Evolutionary conservation across 2,113 vertebrate genomes (phyloP).

Genomic region (Vidua macroura): DNA sequence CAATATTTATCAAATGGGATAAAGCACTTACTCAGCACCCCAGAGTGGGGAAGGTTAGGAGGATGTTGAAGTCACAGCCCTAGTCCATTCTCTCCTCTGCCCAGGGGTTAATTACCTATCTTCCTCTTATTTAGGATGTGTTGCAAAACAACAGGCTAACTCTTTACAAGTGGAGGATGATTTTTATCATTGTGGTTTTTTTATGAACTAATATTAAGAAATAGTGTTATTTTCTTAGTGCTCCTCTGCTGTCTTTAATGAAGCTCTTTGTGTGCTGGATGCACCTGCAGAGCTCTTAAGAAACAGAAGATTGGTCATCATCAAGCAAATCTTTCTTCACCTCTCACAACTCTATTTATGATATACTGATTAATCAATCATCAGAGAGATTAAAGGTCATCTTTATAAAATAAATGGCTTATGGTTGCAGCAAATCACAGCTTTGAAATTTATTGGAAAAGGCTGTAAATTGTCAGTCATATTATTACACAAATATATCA

Average conservation of each 20-base stretch:
- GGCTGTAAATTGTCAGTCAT: constrained; percentile 68
- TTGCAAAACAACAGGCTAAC: neutral
- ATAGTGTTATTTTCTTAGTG: neutral
- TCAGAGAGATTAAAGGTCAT: constrained; percentile 68
- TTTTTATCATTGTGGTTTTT: neutral
- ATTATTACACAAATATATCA: constrained; percentile 76
- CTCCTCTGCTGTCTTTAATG: neutral
- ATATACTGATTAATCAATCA: constrained; percentile 73
- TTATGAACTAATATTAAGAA: neutral
- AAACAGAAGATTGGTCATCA: neutral
- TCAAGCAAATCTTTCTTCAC: constrained; percentile 13
- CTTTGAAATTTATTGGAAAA: constrained; percentile 69
- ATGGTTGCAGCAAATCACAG: constrained; percentile 64
- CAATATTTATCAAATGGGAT: neutral
- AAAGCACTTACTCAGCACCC: neutral
- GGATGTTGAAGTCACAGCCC: neutral
- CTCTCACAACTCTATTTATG: constrained; percentile 46
- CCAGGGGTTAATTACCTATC: neutral
- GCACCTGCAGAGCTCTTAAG: constrained; percentile 21
- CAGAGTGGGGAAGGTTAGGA: neutral
- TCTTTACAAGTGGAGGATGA: neutral
- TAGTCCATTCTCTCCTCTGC: neutral
- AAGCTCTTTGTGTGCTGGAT: neutral
- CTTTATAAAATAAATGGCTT: constrained; percentile 64
- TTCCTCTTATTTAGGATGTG: neutral